A percentile compares a stretch with the other conserved stretches of the same genome.
phyloP scores from a whole-genome alignment of 30 jellyfish, hydroid and myxozoan species.

The Morbakka virulenta region DNA sequence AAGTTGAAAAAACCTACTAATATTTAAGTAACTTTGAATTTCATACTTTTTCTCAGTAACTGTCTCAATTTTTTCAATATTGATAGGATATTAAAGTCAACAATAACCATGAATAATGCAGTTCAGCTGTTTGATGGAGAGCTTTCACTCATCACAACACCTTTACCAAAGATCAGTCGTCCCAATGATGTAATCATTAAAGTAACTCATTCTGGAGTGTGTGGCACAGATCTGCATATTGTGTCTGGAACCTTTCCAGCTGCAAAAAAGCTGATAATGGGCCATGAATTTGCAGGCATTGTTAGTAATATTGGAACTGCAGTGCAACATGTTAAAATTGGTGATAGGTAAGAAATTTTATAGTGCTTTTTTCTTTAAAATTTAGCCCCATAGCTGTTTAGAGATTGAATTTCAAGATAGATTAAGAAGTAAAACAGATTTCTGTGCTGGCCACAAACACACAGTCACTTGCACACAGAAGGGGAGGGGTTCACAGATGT shows the following conservation, averaged over 20 bases:
- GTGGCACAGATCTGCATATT: slow-evolving; percentile 75
- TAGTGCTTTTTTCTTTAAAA: not conserved
- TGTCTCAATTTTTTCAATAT: too few relatives aligned
- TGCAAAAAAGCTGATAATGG: slow-evolving; percentile 53
- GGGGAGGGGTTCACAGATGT: too few relatives aligned
- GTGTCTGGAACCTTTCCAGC: slow-evolving; percentile 64
- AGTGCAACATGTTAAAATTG: slow-evolving; percentile 64
- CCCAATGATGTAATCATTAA: slow-evolving; percentile 64
- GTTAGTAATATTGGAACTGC: slow-evolving; percentile 57
- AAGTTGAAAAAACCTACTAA: too few relatives aligned
- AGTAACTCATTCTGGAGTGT: slow-evolving; percentile 70
- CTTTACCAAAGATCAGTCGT: slow-evolving; percentile 43
- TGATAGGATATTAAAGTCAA: too few relatives aligned
- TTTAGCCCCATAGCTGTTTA: too few relatives aligned
- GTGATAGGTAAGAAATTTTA: slow-evolving; percentile 72
- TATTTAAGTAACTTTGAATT: too few relatives aligned
- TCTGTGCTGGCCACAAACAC: too few relatives aligned
- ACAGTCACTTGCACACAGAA: too few relatives aligned
- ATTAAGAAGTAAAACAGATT: too few relatives aligned
- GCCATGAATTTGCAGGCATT: slow-evolving; percentile 83
- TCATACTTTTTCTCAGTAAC: too few relatives aligned
- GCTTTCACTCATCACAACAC: slow-evolving; percentile 45
- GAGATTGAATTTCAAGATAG: too few relatives aligned
- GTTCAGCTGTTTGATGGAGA: slow-evolving; percentile 61
- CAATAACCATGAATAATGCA: slow-evolving; percentile 86